Evolutionary conservation across 2,888 invertebrate genomes (phyloP).

Genomic region (Troglohyphantes excavatus): DNA sequence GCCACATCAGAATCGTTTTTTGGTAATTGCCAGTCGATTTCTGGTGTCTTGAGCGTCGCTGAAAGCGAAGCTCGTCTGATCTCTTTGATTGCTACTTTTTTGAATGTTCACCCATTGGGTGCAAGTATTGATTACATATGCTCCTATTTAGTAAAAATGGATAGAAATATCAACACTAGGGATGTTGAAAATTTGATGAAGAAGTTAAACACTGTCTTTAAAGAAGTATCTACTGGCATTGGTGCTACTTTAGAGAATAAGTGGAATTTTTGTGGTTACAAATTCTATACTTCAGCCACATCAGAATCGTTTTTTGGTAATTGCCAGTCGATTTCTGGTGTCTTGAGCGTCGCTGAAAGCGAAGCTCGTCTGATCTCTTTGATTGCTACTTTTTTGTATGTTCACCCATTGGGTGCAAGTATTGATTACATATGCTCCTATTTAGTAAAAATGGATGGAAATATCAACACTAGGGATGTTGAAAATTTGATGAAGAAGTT

Average conservation of each 20-base stretch:
- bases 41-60: constrained; percentile 41
- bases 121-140: constrained; percentile 94
- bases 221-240: constrained; percentile 89
- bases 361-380: constrained; percentile 84
- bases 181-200: constrained; percentile 90
- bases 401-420: constrained; percentile 96
- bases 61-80: constrained; percentile 82
- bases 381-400: constrained; percentile 93
- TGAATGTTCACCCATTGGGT: constrained; percentile 96
- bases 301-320: too few relatives aligned
- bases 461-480: constrained; percentile 88
- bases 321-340: too few relatives aligned
- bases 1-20: background rate
- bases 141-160: constrained; percentile 93
- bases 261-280: constrained; percentile 92
- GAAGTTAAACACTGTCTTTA: constrained; percentile 91
- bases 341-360: constrained; percentile 80
- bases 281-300: constrained; percentile 23
- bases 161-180: constrained; percentile 88
- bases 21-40: background rate
- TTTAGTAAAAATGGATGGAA: constrained; percentile 90
- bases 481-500: constrained; percentile 90
- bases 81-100: constrained; percentile 91
- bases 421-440: constrained; percentile 95
- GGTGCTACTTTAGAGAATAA: constrained; percentile 92